Evolutionary conservation across 2,888 invertebrate species (phyloP), one percentile per base, ranked within the genome.

Genomic region (Pemphredon lugubris): DNA sequence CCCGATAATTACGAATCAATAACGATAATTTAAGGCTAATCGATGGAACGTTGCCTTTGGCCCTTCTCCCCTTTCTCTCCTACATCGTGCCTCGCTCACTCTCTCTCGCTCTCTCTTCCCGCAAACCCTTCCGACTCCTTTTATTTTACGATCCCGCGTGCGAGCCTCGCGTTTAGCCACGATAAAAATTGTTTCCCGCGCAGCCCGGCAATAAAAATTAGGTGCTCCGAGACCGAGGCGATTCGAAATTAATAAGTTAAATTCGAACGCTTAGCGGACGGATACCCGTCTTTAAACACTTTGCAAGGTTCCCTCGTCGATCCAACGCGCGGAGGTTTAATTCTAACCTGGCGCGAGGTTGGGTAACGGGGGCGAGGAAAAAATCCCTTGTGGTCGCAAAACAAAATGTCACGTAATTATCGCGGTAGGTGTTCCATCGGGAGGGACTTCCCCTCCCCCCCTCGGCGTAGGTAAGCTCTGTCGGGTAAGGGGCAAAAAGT

Each of bases 381-480:
- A 81, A 77, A 82, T 77, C 73, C 73, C 72, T 76, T 79, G 84
- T 76, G 82, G 83, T 81, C 82, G 75, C 84, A 81, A 83, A 86
- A 83, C 85, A 83, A 84, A 86, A 85, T 83, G 83, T 86, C 86
- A 83, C 84, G 86, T 85, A 86, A 86, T 85, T 86, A 86, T 86
- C 86, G 79, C 79, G 79, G 85, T 86, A 85, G 86, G 86, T 85
- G 86, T 86, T 86, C 85, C 76, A 18, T 59, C 73, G 65, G 57
- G 37, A 45, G 34, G 39, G 30, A 18, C 9, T 6, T 32, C 23
- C 37, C 47, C 7, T 23, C 37, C 26, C 21, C 45, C 5, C 48
- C 16, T 7, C 32, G 26, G 13, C 32, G 60, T 53, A 63, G 58
- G 57, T 59, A 57, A 30, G 37, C 47, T 59, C 23, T 50, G n/a